phyloP scores from a whole-genome alignment of 2,888 invertebrate genomes.

The Laspeyria flexula region DNA sequence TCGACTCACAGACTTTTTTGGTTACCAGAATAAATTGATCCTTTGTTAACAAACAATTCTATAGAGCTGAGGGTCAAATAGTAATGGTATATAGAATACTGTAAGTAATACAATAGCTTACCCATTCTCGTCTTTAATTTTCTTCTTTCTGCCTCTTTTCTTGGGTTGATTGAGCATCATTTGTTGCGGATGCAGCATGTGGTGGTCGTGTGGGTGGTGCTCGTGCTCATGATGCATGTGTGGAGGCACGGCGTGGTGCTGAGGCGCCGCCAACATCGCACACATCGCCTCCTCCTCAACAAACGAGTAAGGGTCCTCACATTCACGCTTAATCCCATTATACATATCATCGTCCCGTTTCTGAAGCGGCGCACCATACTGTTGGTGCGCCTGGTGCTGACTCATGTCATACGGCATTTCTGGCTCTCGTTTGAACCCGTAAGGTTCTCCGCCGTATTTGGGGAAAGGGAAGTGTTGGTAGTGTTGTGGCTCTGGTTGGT shows the following conservation, averaged over 20 bases:
- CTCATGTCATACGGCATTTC: slow-evolving; percentile 81
- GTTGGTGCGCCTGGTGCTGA: slow-evolving; percentile 66
- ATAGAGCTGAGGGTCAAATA: too few species aligned
- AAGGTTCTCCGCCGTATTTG: slow-evolving; percentile 73
- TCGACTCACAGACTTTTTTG: too few species aligned
- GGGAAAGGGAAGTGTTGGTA: slow-evolving; percentile 79
- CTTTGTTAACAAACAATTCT: too few species aligned
- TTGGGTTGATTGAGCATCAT: slow-evolving; percentile 88
- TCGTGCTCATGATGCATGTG: slow-evolving; percentile 68
- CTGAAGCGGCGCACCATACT: slow-evolving; percentile 43
- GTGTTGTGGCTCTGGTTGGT: slow-evolving; percentile 56
- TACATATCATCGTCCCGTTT: slow-evolving; percentile 77
- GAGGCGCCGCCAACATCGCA: slow-evolving; percentile 77
- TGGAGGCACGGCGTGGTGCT: slow-evolving; percentile 60
- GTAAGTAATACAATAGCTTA: slow-evolving; percentile 53
- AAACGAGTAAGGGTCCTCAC: slow-evolving; percentile 94
- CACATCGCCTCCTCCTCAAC: slow-evolving; percentile 92
- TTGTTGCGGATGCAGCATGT: slow-evolving; percentile 73
- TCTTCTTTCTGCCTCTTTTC: slow-evolving; percentile 95
- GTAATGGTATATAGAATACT: too few species aligned
- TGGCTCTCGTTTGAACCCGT: slow-evolving; percentile 74
- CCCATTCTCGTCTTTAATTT: slow-evolving; percentile 89
- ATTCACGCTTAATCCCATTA: slow-evolving; percentile 86
- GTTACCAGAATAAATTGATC: too few species aligned
- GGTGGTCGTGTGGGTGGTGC: slow-evolving; percentile 54